Conservation (phyloP, 2,113 vertebrate species). For the Meleagris gallopavo region DNA sequence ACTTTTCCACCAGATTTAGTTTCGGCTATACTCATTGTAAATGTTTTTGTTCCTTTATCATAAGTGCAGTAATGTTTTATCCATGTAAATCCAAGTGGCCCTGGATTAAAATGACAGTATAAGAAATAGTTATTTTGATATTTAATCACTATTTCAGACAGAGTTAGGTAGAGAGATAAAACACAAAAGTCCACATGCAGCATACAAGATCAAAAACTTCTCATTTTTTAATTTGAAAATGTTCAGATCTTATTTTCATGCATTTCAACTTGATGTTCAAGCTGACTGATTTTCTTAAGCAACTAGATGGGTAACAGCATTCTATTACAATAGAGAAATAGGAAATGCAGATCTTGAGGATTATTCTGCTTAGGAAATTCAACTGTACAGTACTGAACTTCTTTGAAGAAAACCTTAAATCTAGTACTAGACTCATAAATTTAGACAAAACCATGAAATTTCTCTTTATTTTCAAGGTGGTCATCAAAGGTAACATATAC, state of each 20-base stretch:
- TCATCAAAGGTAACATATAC: not conserved
- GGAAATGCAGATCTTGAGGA: not conserved
- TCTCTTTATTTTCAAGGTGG: not conserved
- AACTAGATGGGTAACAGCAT: not conserved
- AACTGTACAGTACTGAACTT: not conserved
- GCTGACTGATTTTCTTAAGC: not conserved
- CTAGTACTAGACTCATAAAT: not conserved
- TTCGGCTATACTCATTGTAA: slow-evolving; percentile 92
- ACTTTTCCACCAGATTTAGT: slow-evolving; percentile 92
- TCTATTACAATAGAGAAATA: not conserved
- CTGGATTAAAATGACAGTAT: slow-evolving; percentile 70
- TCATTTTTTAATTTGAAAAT: not conserved
- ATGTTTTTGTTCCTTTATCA: slow-evolving; percentile 92
- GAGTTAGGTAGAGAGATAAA: not conserved
- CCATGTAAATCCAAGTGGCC: slow-evolving; percentile 96
- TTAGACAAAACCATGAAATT: not conserved
- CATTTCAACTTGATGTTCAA: not conserved
- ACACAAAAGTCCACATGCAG: not conserved
- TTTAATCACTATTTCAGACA: not conserved
- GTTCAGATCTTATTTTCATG: not conserved
- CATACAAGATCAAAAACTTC: not conserved
- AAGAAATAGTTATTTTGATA: not conserved
- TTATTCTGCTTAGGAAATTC: not conserved
- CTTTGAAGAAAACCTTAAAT: not conserved
- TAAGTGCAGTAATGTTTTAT: slow-evolving; percentile 97